Evolutionary conservation across 1,140 invertebrate genomes (phyloP).

Genomic region (Drosophila nigromelanica): DNA sequence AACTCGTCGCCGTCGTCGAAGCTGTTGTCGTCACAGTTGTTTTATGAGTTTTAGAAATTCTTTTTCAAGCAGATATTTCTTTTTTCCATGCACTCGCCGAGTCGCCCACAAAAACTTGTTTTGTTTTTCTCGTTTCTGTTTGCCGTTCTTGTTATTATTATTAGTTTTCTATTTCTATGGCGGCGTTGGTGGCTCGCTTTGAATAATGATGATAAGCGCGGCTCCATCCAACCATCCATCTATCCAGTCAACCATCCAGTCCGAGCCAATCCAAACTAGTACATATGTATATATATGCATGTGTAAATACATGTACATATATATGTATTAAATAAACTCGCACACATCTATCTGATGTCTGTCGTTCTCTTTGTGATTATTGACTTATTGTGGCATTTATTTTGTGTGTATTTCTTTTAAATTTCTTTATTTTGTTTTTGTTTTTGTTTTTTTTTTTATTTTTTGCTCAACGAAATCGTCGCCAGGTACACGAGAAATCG

Average conservation of each 20-base stretch:
- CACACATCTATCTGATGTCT: conserved; percentile 25
- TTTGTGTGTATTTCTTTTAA: conserved; percentile 21
- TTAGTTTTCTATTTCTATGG: conserved; percentile 67
- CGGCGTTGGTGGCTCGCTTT: conserved; percentile 77
- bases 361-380: conserved; percentile 69
- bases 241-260: conserved; percentile 24
- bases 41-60: conserved; percentile 76
- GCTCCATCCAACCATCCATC: conserved; percentile 28
- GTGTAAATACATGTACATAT: not conserved
- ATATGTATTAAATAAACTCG: not conserved
- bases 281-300: not conserved
- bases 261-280: conserved; percentile 14
- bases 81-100: conserved; percentile 40
- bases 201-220: conserved; percentile 79
- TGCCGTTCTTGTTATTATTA: conserved; percentile 80
- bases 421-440: conserved; percentile 13
- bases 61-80: conserved; percentile 53
- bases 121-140: conserved; percentile 75
- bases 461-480: conserved; percentile 54
- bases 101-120: conserved; percentile 60
- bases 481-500: conserved; percentile 68
- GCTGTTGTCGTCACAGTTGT: conserved; percentile 43
- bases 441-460: conserved; percentile 40
- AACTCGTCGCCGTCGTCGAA: conserved; percentile 68
- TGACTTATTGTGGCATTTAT: conserved; percentile 72